These are phyloP conservation scores for Oopsacas minuta DNA, from an alignment of 37 sponge, comb jelly and placozoan genomes.

Conservation along the genomic window DNA sequence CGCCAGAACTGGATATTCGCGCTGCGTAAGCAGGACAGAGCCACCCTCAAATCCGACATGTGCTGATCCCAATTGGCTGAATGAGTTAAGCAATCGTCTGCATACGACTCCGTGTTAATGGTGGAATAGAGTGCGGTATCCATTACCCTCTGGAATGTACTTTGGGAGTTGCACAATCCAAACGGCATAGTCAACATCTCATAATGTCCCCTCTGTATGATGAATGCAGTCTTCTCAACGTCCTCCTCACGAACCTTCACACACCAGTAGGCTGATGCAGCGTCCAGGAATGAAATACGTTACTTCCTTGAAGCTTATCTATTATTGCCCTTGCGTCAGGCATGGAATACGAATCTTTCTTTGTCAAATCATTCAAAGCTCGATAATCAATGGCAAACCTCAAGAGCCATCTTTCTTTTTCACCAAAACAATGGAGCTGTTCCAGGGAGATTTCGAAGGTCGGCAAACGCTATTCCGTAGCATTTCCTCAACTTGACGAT, in stretches of 20 bases:
- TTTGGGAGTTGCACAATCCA: neutral
- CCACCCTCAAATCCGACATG: neutral
- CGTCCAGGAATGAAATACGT: neutral
- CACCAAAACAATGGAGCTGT: neutral
- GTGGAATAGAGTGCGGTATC: neutral
- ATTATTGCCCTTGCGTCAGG: neutral
- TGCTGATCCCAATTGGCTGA: neutral
- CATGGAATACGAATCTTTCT: neutral
- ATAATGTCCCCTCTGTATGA: neutral
- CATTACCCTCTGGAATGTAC: neutral
- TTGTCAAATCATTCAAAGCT: neutral
- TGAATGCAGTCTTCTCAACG: neutral
- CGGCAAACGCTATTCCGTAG: neutral
- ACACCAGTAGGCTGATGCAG: neutral
- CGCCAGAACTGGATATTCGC: neutral
- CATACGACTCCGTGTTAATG: neutral
- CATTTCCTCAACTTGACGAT: neutral
- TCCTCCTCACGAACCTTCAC: neutral
- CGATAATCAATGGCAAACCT: neutral
- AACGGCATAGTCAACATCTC: neutral
- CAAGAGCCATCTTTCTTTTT: slow-evolving; percentile 21
- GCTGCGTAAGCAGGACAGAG: neutral
- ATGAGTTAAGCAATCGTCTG: neutral
- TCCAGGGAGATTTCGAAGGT: neutral
- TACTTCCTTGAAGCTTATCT: neutral